Conservation (phyloP, 2,113 vertebrate genomes). For the Phrynosoma blainvillii region DNA sequence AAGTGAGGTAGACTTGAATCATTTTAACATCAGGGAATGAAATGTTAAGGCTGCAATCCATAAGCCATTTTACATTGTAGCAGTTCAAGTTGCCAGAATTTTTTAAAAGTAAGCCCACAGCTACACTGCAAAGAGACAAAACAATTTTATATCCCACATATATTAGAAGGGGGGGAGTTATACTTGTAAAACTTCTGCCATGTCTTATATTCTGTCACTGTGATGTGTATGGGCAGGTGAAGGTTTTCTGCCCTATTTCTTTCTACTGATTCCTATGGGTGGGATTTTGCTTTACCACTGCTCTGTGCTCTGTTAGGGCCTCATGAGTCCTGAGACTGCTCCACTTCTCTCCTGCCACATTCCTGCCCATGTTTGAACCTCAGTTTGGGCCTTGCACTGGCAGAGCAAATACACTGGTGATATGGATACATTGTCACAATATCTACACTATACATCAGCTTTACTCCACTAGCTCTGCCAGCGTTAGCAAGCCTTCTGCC, state of each 20-base stretch:
- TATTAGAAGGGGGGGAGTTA: background rate
- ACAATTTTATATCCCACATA: background rate
- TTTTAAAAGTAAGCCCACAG: background rate
- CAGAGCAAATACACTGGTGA: background rate
- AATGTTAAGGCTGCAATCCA: constrained; percentile 28
- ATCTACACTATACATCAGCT: background rate
- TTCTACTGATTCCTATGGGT: background rate
- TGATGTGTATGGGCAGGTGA: too few species aligned
- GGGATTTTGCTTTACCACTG: background rate
- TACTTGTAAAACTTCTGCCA: background rate
- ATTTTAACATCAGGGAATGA: constrained; percentile 67
- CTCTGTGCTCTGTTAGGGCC: background rate
- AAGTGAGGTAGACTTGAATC: constrained; percentile 82
- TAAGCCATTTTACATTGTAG: constrained; percentile 23
- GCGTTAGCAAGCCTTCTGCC: background rate
- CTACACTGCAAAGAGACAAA: background rate
- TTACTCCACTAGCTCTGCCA: background rate
- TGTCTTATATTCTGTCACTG: background rate
- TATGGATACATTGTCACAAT: background rate
- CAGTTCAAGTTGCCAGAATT: background rate
- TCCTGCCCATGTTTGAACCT: background rate
- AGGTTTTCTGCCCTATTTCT: background rate
- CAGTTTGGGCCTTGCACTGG: background rate
- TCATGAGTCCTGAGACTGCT: background rate
- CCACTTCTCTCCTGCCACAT: background rate